A percentile compares a stretch with the other conserved stretches of the same genome.
Conservation (phyloP, 2,888 invertebrate species). For the Tinea pellionella region DNA sequence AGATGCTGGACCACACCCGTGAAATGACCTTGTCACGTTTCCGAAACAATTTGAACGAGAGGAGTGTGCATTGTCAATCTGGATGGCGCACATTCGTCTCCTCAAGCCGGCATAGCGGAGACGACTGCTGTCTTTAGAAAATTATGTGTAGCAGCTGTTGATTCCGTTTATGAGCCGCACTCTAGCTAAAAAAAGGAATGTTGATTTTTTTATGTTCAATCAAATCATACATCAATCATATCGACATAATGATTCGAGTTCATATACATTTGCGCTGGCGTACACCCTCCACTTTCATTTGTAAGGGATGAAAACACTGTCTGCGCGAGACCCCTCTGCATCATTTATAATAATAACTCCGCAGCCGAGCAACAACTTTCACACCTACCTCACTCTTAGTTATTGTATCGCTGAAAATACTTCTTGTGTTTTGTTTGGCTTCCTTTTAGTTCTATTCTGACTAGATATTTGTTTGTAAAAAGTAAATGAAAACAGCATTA, state of each 20-base stretch:
- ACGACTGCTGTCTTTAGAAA: no score
- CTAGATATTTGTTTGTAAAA: background rate
- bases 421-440: constrained; percentile 32
- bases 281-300: constrained; percentile 28
- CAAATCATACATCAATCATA: background rate
- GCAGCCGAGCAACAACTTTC: constrained; percentile 33
- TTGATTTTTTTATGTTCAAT: background rate
- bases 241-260: background rate
- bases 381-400: constrained; percentile 36
- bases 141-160: no score
- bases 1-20: no score
- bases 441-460: constrained; percentile 5
- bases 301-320: constrained; percentile 21
- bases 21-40: no score
- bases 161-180: no score
- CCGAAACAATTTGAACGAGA: no score
- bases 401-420: constrained; percentile 25
- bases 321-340: constrained; percentile 31
- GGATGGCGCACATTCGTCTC: no score
- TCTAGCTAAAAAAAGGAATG: background rate
- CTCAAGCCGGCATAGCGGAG: no score
- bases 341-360: constrained; percentile 53
- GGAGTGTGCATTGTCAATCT: no score
- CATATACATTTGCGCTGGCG: background rate
- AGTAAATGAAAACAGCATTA: no score